Base-by-base conservation (phyloP, 2,113 vertebrate species). In the Sinocyclocheilus maitianheensis region DNA sequence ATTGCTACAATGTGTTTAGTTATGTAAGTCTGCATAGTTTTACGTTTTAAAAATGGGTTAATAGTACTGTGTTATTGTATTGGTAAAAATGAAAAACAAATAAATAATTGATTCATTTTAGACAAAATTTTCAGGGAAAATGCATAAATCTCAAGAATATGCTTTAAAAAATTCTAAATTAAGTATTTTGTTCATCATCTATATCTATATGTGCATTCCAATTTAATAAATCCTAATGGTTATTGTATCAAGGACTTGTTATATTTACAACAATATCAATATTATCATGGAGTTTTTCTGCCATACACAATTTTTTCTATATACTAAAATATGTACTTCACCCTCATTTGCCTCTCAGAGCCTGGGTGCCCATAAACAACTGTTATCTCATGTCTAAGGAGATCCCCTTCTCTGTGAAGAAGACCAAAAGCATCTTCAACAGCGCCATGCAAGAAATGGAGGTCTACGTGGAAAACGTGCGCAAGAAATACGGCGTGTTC, bases 311-410 rank as follows among this genome's bases (percentile, higher is more conserved):
- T 71, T 76, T 76, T 14, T 8, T 46, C 37, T 5, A 51, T n/a
- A 48, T 76, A 0, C 20, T 24, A 16, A 76, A 76, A 51, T 48
- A 14, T 20, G 22, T 16, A 24, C 10, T 26, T 24, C 22, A 7
- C 7, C 5, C 12, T 60, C 92, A 83, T 92, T 85, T 48, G 87
- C 24, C 34, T 53, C 82, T 0, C 89, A 99, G 98, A 92, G 98
- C 98, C 90, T 99, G 98, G 98, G 98, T 99, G 91, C 98, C 98
- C 84, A 97, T 99, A 92, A 99, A 98, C 95, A 99, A 99, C 95
- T 99, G 98, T 96, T 99, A 99, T 96, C 97, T 99, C 95, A 99
- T 99, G 98, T 99, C 98, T 93, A 99, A 99, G 96, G 98, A 99
- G 94, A 99, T 99, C 91, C 98, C 98, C 81, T 99, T 99, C 95